Conservation (phyloP, 2,113 vertebrate genomes). For the Misgurnus anguillicaudatus region DNA sequence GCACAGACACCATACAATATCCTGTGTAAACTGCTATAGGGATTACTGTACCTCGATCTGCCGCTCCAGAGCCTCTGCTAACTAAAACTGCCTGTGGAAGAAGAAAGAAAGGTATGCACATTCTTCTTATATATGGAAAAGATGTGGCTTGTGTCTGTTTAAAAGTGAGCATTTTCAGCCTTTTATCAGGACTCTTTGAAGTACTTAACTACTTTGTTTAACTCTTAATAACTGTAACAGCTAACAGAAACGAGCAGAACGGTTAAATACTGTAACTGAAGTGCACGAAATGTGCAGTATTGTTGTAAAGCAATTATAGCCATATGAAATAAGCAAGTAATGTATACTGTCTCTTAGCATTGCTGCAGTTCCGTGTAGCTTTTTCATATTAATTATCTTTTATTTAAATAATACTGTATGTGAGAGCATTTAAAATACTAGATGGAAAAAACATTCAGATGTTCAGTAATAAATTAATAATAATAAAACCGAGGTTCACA, state of each 20-base stretch:
- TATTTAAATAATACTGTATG: background rate
- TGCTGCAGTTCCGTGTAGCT: background rate
- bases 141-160: slow-evolving; percentile 21
- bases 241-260: no score
- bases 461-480: slow-evolving; percentile 29
- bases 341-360: background rate
- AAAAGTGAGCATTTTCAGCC: background rate
- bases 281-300: no score
- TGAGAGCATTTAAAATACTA: slow-evolving; percentile 10
- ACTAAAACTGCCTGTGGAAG: background rate
- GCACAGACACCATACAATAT: slow-evolving; percentile 20
- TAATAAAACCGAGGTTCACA: background rate
- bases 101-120: slow-evolving; percentile 34
- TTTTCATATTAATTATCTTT: background rate
- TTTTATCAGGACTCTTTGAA: background rate
- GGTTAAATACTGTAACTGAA: no score
- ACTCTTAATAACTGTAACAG: no score
- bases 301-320: background rate
- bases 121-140: slow-evolving; percentile 21
- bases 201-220: background rate
- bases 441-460: background rate
- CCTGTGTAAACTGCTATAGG: slow-evolving; percentile 1
- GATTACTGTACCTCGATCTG: slow-evolving; percentile 19
- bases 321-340: background rate
- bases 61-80: background rate